These are phyloP conservation scores for Mizuhopecten yessoensis DNA, from an alignment of 1,140 invertebrate species.

Conservation along the genomic window DNA sequence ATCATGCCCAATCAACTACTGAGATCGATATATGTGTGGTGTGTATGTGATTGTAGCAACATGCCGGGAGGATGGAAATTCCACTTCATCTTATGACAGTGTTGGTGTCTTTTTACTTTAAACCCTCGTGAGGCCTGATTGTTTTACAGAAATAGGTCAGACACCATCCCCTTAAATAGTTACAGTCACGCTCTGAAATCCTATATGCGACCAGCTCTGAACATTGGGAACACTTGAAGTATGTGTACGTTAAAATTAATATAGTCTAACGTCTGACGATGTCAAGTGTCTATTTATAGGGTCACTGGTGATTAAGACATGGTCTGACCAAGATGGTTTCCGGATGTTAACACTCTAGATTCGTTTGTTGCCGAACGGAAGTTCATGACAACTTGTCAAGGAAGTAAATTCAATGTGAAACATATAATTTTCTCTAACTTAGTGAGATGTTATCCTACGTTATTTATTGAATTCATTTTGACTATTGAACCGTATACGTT, in stretches of 20 bases:
- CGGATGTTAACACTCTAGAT: neutral
- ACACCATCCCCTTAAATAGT: neutral
- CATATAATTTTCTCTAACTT: neutral
- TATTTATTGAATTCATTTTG: neutral
- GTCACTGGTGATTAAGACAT: neutral
- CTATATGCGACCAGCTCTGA: neutral
- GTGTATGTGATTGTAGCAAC: neutral
- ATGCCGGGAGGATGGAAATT: neutral
- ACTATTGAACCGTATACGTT: no score
- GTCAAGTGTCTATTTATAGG: conserved; percentile 9
- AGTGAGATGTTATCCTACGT: neutral
- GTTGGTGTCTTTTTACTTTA: neutral
- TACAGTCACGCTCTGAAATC: neutral
- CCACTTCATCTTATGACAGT: neutral
- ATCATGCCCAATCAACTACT: neutral
- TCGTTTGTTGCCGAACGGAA: neutral
- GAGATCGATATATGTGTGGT: neutral
- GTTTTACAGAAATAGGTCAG: neutral
- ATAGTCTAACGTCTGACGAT: neutral
- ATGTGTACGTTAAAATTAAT: neutral
- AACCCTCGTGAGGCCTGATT: neutral
- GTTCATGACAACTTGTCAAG: neutral
- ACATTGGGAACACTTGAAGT: neutral
- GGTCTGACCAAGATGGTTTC: conserved; percentile 18
- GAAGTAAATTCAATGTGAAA: neutral